phyloP scores from a whole-genome alignment of 2,113 vertebrate species.

The Antidorcas marsupialis region DNA sequence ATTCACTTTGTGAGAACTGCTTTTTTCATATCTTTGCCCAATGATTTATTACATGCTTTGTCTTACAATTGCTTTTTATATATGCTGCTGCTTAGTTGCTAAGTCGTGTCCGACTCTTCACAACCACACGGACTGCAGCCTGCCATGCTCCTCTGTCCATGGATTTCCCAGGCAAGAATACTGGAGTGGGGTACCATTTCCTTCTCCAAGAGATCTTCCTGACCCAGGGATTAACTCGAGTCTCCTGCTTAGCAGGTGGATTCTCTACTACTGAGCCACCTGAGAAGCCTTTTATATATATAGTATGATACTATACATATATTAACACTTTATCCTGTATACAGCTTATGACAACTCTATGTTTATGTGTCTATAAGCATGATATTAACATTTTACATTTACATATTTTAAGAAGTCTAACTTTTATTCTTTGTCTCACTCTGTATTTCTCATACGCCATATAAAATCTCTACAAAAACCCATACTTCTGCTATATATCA shows the following conservation, averaged over 20 bases:
- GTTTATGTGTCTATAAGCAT: background rate
- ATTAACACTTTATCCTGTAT: background rate
- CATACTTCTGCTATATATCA: background rate
- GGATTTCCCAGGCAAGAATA: background rate
- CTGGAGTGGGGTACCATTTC: background rate
- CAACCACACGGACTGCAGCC: background rate
- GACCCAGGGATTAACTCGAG: background rate
- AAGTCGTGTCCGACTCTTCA: rapidly evolving
- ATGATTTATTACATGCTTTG: background rate
- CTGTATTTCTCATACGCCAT: background rate
- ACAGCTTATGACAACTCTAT: background rate
- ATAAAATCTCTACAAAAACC: background rate
- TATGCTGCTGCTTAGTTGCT: background rate
- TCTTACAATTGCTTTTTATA: background rate
- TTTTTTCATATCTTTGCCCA: background rate
- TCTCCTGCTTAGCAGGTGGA: background rate
- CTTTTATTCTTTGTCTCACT: background rate
- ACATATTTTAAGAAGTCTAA: background rate
- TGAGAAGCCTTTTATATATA: background rate
- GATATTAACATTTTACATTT: background rate
- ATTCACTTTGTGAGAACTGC: background rate
- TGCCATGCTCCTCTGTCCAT: background rate
- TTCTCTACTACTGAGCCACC: background rate
- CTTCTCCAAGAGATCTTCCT: background rate
- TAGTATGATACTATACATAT: background rate